Percentiles rank a stretch among this genome's conserved stretches.
Evolutionary conservation across 2,113 vertebrate species (phyloP).

Genomic region (Zootoca vivipara): DNA sequence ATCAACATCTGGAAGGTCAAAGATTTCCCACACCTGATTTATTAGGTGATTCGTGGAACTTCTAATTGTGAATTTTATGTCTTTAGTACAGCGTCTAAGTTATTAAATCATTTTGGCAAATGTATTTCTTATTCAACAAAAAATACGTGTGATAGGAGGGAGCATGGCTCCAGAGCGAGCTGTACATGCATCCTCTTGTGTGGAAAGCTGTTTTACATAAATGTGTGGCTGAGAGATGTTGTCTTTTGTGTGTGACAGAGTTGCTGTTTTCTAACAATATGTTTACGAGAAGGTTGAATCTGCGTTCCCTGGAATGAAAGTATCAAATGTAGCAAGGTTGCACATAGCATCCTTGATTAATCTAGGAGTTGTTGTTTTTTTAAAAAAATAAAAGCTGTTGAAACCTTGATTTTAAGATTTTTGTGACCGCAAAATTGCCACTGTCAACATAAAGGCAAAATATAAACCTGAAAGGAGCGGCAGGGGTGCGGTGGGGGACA

Average conservation of each 20-base stretch:
- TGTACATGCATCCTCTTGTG: no score
- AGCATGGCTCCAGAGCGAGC: no score
- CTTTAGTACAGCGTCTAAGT: no score
- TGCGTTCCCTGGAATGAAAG: neutral
- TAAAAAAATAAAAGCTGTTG: neutral
- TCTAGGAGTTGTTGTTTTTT: neutral
- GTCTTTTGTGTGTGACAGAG: neutral
- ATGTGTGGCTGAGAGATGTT: neutral
- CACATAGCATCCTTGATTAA: neutral
- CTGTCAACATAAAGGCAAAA: slow-evolving; percentile 42
- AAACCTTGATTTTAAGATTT: neutral
- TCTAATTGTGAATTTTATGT: no score
- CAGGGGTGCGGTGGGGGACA: slow-evolving; percentile 2
- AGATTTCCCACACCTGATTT: no score
- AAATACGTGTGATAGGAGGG: no score
- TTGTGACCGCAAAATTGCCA: slow-evolving; percentile 9
- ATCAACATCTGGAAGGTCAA: no score
- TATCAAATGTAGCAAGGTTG: neutral
- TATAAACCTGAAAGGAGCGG: slow-evolving; percentile 37
- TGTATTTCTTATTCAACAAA: no score
- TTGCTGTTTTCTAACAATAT: neutral
- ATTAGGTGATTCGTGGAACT: no score
- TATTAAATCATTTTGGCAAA: no score
- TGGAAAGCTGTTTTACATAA: no score
- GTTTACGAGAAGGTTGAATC: neutral